Base-by-base conservation (phyloP, 2,113 vertebrate genomes). In the Marmota monax region DNA sequence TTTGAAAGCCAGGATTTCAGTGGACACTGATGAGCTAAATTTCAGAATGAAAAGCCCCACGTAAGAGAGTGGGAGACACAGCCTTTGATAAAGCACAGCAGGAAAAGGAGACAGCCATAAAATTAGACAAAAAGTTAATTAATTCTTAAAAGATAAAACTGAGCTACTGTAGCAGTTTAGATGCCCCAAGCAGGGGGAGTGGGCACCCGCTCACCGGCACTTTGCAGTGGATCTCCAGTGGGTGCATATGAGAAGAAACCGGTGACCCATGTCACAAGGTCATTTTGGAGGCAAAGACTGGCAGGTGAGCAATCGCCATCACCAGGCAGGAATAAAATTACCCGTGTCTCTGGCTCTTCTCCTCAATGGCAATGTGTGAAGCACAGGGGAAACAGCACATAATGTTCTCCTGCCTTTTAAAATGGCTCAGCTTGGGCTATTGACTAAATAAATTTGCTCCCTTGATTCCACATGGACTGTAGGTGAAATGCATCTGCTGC, bases 381-480 rank as follows among this genome's bases (percentile, higher is more conserved):
- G 5, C 23, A 11, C 29, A 17, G 13, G n/a, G 22, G 23, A 22
- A 18, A 17, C 5, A 34, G 3, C 29, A 4, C 4, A 8, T 14
- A 11, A 4, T 23, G 16, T 27, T 23, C 18, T 42, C 11, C 83
- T n/a, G 5, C 27, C 7, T 32, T 69, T 65, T 45, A 13, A 2
- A 45, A 17, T 39, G 56, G 20, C 20, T n/a, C 2, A 10, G 32
- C 14, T 56, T 4, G 14, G 37, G 79, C n/a, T 39, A 1, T 12
- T 29, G 29, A 85, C 2, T 48, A 8, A n/a, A 9, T 61, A 51
- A 23, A n/a, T 10, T 4, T 11, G 1, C 29, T 84, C 32, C 20
- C 20, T 7, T 4, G 2, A 23, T 34, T 69, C 32, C 7, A 14
- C 2, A 13, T 16, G 18, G 11, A 16, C 2, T 3, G 18, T 29